Percentiles rank a stretch among this genome's conserved stretches.
Evolutionary conservation across 1,140 invertebrate species (phyloP).

Genomic region (Linepithema humile): DNA sequence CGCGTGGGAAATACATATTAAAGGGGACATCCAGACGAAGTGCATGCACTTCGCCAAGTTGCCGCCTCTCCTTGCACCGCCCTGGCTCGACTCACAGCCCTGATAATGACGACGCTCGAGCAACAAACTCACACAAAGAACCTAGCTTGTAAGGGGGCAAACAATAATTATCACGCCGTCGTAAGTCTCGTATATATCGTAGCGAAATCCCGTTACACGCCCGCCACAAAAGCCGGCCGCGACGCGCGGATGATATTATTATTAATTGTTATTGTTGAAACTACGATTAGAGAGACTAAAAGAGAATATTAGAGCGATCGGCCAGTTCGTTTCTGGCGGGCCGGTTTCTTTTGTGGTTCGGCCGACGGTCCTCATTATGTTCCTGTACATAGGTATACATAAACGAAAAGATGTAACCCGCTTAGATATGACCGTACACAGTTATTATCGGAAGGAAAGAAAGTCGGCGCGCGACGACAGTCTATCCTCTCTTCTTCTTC

Average conservation of each 20-base stretch:
- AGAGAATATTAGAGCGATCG: slow-evolving; percentile 33
- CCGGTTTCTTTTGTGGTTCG: slow-evolving; percentile 45
- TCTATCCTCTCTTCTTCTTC: slow-evolving; percentile 21
- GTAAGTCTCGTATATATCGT: slow-evolving; percentile 68
- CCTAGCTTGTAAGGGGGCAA: slow-evolving; percentile 58
- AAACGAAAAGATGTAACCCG: slow-evolving; percentile 61
- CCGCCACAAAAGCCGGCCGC: slow-evolving; percentile 59
- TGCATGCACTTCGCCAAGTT: not conserved
- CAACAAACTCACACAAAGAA: slow-evolving; percentile 53
- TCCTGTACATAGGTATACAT: slow-evolving; percentile 71
- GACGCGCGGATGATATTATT: slow-evolving; percentile 3
- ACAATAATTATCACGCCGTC: slow-evolving; percentile 67
- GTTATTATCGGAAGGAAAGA: not conserved
- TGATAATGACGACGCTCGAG: slow-evolving; percentile 50
- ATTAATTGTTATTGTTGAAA: slow-evolving; percentile 62
- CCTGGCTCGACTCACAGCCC: slow-evolving; percentile 39
- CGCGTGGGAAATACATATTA: not conserved
- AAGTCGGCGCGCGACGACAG: not conserved
- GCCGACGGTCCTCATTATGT: slow-evolving; percentile 57
- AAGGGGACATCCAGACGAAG: not conserved
- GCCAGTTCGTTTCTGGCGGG: not conserved
- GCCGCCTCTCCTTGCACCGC: not conserved
- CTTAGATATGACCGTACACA: slow-evolving; percentile 52
- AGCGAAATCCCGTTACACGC: slow-evolving; percentile 54
- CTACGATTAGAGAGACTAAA: slow-evolving; percentile 36